Conservation (phyloP, 1,140 invertebrate genomes). For the Anadara kagoshimensis region DNA sequence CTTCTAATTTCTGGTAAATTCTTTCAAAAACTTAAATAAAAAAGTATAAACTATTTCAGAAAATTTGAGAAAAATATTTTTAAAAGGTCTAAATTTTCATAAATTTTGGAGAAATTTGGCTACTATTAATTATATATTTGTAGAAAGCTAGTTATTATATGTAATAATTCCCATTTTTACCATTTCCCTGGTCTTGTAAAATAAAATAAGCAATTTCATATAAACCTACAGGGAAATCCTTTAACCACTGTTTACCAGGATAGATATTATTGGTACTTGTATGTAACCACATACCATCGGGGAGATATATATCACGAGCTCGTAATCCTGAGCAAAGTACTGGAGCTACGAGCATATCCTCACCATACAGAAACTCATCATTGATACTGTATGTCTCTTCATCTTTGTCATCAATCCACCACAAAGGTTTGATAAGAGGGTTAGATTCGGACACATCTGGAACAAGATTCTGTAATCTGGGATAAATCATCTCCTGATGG, state of each 20-base stretch:
- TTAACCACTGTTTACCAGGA: conserved; percentile 26
- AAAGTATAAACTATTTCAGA: too few relatives aligned
- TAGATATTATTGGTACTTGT: conserved; percentile 4
- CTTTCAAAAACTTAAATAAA: too few relatives aligned
- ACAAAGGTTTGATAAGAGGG: conserved; percentile 84
- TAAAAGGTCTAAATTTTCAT: too few relatives aligned
- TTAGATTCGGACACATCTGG: conserved; percentile 81
- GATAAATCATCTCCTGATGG: conserved; percentile 65
- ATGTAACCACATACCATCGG: conserved; percentile 39
- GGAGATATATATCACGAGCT: conserved; percentile 81
- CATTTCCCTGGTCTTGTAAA: too few relatives aligned
- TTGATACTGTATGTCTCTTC: conserved; percentile 82
- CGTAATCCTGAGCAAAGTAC: conserved; percentile 80
- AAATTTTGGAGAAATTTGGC: too few relatives aligned
- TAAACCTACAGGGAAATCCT: conserved; percentile 18
- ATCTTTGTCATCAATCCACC: conserved; percentile 91
- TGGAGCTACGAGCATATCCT: conserved; percentile 87
- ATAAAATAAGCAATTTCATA: conserved; percentile 20
- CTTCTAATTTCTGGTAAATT: too few relatives aligned
- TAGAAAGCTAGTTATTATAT: too few relatives aligned
- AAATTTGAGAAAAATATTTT: too few relatives aligned
- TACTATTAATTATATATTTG: too few relatives aligned
- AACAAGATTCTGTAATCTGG: conserved; percentile 74
- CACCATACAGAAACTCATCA: conserved; percentile 89
- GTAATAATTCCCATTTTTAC: too few relatives aligned